Evolutionary conservation across 53 echinoderm and acorn worm genomes (phyloP).

Genomic region (Temnopleurus reevesii): DNA sequence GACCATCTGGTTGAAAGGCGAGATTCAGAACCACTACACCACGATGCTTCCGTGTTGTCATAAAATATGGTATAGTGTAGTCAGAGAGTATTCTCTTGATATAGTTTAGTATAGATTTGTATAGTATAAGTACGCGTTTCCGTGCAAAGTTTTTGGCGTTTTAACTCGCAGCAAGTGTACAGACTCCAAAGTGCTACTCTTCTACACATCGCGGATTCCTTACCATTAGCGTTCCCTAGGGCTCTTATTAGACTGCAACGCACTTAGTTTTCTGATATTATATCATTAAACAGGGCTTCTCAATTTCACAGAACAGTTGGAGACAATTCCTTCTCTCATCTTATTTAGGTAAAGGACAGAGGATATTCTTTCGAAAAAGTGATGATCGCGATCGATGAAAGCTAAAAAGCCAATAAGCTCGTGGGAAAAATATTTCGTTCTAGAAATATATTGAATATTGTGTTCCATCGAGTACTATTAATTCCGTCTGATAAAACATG

Average conservation of each 20-base stretch:
- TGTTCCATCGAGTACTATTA: neutral
- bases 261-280: slow-evolving; percentile 16
- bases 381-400: neutral
- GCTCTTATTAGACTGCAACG: neutral
- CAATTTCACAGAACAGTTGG: neutral
- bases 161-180: too few relatives aligned
- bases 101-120: too few relatives aligned
- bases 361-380: neutral
- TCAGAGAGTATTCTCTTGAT: too few relatives aligned
- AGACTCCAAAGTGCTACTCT: slow-evolving; percentile 2
- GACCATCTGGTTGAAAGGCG: too few relatives aligned
- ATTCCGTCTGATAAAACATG: neutral
- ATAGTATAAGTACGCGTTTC: too few relatives aligned
- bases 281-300: slow-evolving; percentile 18
- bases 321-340: neutral
- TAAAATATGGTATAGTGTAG: too few relatives aligned
- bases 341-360: neutral
- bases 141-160: too few relatives aligned
- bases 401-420: neutral
- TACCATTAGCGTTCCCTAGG: slow-evolving; percentile 34
- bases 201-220: slow-evolving; percentile 15
- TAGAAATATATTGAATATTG: neutral
- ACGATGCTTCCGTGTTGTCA: too few relatives aligned
- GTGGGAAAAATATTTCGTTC: neutral
- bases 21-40: too few relatives aligned